A percentile compares a stretch with the other conserved stretches of the same genome.
These are phyloP conservation scores for Vidua macroura DNA, from an alignment of 2,113 vertebrate species.

Conservation along the genomic window DNA sequence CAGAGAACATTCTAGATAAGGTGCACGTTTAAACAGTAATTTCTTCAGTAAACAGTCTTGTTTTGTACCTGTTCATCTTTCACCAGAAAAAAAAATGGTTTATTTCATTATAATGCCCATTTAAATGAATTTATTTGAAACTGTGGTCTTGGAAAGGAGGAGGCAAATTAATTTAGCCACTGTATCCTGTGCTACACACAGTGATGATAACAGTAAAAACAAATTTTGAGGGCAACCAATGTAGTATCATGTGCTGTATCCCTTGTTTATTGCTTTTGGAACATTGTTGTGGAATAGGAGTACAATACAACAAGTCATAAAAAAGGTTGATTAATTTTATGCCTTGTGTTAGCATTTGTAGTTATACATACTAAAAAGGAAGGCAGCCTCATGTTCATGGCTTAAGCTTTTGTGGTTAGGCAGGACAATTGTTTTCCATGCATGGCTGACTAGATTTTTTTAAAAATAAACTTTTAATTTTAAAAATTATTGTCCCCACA, in stretches of 20 bases:
- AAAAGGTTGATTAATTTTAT: slow-evolving; percentile 44
- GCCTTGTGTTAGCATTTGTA: neutral
- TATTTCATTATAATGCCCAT: neutral
- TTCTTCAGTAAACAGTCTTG: neutral
- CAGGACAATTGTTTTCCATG: neutral
- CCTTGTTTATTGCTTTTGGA: slow-evolving; percentile 14
- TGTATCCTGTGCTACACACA: neutral
- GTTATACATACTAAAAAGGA: neutral
- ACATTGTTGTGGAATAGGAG: neutral
- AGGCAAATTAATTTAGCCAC: neutral
- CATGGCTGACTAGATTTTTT: neutral
- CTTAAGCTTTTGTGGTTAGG: neutral
- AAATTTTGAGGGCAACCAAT: neutral
- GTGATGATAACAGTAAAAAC: neutral
- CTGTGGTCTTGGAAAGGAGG: neutral
- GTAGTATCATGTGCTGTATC: neutral
- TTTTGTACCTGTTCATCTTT: neutral
- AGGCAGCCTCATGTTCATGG: neutral
- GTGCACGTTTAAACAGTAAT: neutral
- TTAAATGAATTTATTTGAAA: neutral
- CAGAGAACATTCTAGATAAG: neutral
- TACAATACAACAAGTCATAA: neutral
- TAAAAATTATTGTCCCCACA: neutral
- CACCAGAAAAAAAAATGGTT: neutral
- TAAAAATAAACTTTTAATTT: neutral